Conservation (phyloP, 2,797 vertebrate genomes). For the Rhincodon typus region DNA sequence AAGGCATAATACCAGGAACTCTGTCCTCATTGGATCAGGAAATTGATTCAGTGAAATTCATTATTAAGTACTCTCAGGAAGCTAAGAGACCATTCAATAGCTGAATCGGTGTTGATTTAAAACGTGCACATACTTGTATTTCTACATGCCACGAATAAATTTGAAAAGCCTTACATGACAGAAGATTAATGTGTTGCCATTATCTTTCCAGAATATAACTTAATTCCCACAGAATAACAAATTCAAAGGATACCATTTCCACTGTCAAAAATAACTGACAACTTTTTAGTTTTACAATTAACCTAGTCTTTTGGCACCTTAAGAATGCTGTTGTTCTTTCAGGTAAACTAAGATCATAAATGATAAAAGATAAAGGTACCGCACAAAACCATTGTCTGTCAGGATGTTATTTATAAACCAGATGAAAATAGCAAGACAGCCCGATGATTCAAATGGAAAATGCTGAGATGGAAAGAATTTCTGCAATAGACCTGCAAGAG, state of each 20-base stretch:
- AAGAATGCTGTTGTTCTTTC: neutral
- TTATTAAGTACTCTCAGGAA: too few relatives aligned
- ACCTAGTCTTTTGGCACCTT: neutral
- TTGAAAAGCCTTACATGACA: neutral
- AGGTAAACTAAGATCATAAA: neutral
- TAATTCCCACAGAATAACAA: neutral
- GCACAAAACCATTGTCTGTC: neutral
- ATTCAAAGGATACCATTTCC: neutral
- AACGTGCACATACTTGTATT: neutral
- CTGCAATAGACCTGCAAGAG: neutral
- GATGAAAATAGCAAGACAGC: neutral
- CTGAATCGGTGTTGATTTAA: neutral
- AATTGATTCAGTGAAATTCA: too few relatives aligned
- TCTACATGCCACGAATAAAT: neutral
- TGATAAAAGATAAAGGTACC: neutral
- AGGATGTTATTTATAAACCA: neutral
- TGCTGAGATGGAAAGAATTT: neutral
- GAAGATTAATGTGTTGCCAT: neutral
- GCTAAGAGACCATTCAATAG: too few relatives aligned
- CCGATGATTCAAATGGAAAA: neutral
- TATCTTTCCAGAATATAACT: neutral
- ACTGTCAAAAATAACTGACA: neutral
- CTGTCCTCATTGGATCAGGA: too few relatives aligned
- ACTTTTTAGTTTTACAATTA: neutral
- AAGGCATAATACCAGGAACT: too few relatives aligned